Conservation (phyloP, 2,113 vertebrate genomes). For the Xenus cinereus region DNA sequence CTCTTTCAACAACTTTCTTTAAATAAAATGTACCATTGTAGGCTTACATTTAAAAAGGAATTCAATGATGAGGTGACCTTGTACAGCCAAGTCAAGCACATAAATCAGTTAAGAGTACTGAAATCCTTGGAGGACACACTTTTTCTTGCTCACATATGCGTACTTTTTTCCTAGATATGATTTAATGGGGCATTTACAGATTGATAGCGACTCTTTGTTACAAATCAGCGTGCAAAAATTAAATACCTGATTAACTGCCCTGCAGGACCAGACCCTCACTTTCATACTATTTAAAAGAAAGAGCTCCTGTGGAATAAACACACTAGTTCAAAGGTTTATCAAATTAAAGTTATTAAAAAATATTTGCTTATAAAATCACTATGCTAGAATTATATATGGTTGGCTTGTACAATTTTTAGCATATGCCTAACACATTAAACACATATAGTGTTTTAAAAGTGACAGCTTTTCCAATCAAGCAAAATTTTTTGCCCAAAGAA, state of each 20-base stretch:
- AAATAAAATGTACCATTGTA: not conserved
- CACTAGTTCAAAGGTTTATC: not conserved
- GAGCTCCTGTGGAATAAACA: not conserved
- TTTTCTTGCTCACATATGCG: not conserved
- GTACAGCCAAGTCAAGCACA: not conserved
- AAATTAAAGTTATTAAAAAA: not conserved
- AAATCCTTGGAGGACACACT: not conserved
- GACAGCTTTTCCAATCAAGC: not conserved
- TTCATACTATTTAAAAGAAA: not conserved
- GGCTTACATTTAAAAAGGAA: not conserved
- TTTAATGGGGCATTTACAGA: slow-evolving; percentile 20
- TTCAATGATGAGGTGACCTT: not conserved
- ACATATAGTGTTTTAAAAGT: not conserved
- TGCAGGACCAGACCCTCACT: not conserved
- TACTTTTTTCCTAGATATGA: not conserved
- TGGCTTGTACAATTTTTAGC: not conserved
- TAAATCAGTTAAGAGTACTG: not conserved
- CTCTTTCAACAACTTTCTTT: not conserved
- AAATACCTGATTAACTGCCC: not conserved
- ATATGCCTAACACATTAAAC: not conserved
- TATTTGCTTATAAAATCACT: not conserved
- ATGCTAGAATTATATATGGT: not conserved
- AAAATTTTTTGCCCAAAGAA: not conserved
- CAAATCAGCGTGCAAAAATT: not conserved
- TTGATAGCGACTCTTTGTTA: not conserved